Evolutionary conservation across 2,888 invertebrate genomes (phyloP).

Genomic region (Eupeodes luniger): DNA sequence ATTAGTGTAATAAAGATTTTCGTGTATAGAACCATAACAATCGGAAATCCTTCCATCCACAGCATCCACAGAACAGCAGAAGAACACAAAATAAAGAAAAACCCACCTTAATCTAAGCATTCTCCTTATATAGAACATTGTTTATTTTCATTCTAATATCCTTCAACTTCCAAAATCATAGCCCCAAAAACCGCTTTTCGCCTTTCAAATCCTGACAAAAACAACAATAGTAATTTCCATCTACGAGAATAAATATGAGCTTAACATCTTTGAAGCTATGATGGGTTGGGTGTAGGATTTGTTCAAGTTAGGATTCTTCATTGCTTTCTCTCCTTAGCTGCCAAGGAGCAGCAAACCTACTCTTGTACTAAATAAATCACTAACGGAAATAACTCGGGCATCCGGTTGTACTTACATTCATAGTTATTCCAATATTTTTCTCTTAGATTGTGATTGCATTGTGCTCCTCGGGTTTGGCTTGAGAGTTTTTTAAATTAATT

Average conservation of each 20-base stretch:
- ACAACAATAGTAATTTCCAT: slow-evolving; percentile 41
- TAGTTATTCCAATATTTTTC: slow-evolving; percentile 41
- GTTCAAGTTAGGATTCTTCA: slow-evolving; percentile 20
- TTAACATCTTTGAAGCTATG: slow-evolving; percentile 29
- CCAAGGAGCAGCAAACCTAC: slow-evolving; percentile 34
- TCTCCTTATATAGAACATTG: not conserved
- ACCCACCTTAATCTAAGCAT: slow-evolving; percentile 9
- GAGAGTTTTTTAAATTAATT: slow-evolving; percentile 60
- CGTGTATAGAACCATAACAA: not conserved
- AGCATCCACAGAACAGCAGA: too few relatives aligned
- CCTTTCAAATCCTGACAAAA: not conserved
- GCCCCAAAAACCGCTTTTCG: not conserved
- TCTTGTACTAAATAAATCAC: slow-evolving; percentile 56
- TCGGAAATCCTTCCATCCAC: not conserved
- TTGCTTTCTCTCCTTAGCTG: not conserved
- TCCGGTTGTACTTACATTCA: slow-evolving; percentile 13
- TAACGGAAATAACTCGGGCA: slow-evolving; percentile 39
- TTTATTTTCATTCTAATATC: slow-evolving; percentile 27
- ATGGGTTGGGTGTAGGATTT: not conserved
- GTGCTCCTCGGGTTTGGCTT: slow-evolving; percentile 27
- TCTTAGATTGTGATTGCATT: slow-evolving; percentile 37
- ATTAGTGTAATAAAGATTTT: slow-evolving; percentile 34
- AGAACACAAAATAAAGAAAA: not conserved
- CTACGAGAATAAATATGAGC: not conserved
- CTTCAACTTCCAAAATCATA: not conserved